A percentile compares a stretch with the other conserved stretches of the same genome.
phyloP scores from a whole-genome alignment of 2,888 invertebrate genomes.

The Hermodice carunculata region DNA sequence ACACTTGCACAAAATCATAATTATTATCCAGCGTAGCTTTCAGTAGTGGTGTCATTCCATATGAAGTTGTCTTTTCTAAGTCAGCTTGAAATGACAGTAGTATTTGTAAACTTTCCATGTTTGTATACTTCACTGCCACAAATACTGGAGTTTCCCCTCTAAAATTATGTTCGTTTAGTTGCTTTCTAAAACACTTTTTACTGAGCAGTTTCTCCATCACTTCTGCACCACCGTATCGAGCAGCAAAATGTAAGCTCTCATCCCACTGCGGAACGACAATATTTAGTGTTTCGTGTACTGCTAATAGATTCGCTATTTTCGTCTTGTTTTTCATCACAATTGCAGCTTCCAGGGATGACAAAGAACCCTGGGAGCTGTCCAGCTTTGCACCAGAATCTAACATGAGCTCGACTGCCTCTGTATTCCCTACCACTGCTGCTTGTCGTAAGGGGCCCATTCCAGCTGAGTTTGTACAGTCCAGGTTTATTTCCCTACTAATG shows the following conservation, averaged over 20 bases:
- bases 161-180: not conserved
- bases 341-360: slow-evolving; percentile 2
- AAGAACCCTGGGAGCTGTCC: not conserved
- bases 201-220: not conserved
- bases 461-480: not conserved
- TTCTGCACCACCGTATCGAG: not conserved
- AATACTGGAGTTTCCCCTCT: not conserved
- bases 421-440: not conserved
- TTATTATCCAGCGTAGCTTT: slow-evolving; percentile 5
- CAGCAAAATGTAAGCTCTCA: slow-evolving; percentile 12
- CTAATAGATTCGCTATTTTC: not conserved
- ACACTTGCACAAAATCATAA: not conserved
- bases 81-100: not conserved
- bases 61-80: not conserved
- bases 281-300: too few species aligned
- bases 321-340: not conserved
- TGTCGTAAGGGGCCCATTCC: not conserved
- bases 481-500: not conserved
- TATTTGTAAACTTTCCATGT: not conserved
- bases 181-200: not conserved
- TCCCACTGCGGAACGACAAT: too few species aligned
- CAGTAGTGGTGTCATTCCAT: not conserved
- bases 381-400: not conserved
- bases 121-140: not conserved
- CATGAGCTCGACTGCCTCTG: not conserved